Percentiles rank a stretch among this genome's conserved stretches.
These are phyloP conservation scores for Nothoprocta perdicaria DNA, from an alignment of 2,113 vertebrate species.

Conservation along the genomic window DNA sequence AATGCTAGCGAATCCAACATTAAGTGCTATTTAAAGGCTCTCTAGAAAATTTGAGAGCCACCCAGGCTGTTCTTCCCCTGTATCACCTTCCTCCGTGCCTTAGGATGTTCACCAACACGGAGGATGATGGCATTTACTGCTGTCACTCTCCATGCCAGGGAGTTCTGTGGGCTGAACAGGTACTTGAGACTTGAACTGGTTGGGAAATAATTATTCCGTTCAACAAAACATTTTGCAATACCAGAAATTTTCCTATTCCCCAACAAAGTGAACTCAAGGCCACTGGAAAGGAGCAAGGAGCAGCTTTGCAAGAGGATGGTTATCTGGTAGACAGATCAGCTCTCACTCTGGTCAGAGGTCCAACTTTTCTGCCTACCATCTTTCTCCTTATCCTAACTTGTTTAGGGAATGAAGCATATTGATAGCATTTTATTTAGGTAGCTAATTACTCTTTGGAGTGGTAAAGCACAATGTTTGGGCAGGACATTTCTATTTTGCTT, in stretches of 20 bases:
- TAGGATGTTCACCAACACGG: not conserved
- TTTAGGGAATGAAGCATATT: not conserved
- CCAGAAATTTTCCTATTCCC: not conserved
- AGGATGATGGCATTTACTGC: not conserved
- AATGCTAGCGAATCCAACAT: not conserved
- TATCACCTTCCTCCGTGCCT: not conserved
- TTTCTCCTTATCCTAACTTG: not conserved
- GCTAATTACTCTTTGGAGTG: not conserved
- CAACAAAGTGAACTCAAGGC: not conserved
- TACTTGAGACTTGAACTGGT: not conserved
- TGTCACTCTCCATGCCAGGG: not conserved
- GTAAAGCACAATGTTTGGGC: not conserved
- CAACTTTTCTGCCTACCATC: not conserved
- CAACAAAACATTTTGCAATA: not conserved
- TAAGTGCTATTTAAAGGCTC: not conserved
- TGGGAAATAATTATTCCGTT: not conserved
- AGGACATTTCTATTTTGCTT: not conserved
- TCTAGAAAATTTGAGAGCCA: not conserved
- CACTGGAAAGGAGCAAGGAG: not conserved
- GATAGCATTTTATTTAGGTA: not conserved
- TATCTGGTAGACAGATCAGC: not conserved
- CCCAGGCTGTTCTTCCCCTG: not conserved
- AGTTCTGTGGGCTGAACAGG: not conserved
- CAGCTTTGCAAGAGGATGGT: not conserved
- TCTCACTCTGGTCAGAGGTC: not conserved